Conservation (phyloP, 2,888 invertebrate genomes). For the Pediacus dermestoides region DNA sequence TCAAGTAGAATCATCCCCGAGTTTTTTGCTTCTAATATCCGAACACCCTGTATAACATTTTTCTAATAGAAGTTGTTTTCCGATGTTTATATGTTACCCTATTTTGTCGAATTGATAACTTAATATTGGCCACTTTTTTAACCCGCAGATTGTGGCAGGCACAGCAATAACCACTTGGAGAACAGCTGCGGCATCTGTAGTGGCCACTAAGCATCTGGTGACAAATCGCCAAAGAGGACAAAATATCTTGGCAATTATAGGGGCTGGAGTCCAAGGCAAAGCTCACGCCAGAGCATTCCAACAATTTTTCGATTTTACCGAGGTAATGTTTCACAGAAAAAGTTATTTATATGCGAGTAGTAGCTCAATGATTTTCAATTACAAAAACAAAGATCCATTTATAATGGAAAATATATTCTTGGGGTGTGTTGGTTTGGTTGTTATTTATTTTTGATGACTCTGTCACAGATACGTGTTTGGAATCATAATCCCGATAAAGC, state of each 20-base stretch:
- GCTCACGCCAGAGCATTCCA: constrained; percentile 54
- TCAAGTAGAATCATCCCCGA: too few relatives aligned
- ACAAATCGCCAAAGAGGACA: constrained; percentile 24
- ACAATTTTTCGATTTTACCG: constrained; percentile 48
- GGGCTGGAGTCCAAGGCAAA: constrained; percentile 55
- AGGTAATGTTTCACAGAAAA: constrained; percentile 36
- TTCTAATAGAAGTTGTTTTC: too few relatives aligned
- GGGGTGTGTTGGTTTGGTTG: not conserved
- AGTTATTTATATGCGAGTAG: too few relatives aligned
- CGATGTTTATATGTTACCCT: too few relatives aligned
- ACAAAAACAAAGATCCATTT: too few relatives aligned
- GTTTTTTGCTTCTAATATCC: too few relatives aligned
- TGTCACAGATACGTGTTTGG: constrained; percentile 53
- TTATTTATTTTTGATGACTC: constrained; percentile 6
- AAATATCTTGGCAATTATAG: constrained; percentile 50
- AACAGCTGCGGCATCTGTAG: constrained; percentile 57
- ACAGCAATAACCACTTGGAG: constrained; percentile 57
- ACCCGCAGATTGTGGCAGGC: constrained; percentile 49
- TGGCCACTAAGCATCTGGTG: constrained; percentile 54
- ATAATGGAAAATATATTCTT: constrained; percentile 7
- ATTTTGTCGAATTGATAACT: too few relatives aligned
- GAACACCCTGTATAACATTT: too few relatives aligned
- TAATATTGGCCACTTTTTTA: constrained; percentile 2
- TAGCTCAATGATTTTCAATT: too few relatives aligned
- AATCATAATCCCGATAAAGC: constrained; percentile 51